Percentiles rank a stretch among this genome's conserved stretches.
Conservation (phyloP, 2,113 vertebrate genomes). For the Callionymus lyra region DNA sequence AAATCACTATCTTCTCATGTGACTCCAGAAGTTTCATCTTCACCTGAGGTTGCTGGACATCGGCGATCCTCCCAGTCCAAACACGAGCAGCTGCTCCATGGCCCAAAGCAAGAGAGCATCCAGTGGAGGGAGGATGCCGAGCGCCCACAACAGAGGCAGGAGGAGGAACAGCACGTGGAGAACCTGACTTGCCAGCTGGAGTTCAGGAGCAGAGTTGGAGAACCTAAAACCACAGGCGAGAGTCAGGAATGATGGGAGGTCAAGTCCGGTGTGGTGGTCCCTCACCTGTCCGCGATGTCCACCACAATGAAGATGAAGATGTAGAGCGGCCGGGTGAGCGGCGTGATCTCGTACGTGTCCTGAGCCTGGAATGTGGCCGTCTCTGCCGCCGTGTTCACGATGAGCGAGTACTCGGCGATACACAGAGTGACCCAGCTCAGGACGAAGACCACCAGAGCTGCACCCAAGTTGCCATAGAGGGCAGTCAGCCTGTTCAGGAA, state of each 20-base stretch:
- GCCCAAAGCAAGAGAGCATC: slow-evolving; percentile 90
- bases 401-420: slow-evolving; percentile 88
- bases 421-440: slow-evolving; percentile 91
- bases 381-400: slow-evolving; percentile 88
- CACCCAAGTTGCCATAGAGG: slow-evolving; percentile 75
- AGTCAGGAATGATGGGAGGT: not conserved
- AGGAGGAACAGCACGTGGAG: slow-evolving; percentile 85
- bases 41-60: slow-evolving; percentile 87
- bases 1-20: not conserved
- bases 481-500: slow-evolving; percentile 77
- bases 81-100: slow-evolving; percentile 87
- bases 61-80: slow-evolving; percentile 88
- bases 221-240: slow-evolving; percentile 62
- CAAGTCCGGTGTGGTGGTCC: slow-evolving; percentile 10
- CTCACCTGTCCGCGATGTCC: slow-evolving; percentile 87
- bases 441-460: slow-evolving; percentile 74
- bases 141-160: slow-evolving; percentile 87
- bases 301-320: slow-evolving; percentile 84
- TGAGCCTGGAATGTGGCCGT: slow-evolving; percentile 91
- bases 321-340: slow-evolving; percentile 89
- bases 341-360: slow-evolving; percentile 89
- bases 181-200: slow-evolving; percentile 83
- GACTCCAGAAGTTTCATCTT: not conserved
- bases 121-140: slow-evolving; percentile 84
- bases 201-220: slow-evolving; percentile 66